phyloP scores from a whole-genome alignment of 2,888 invertebrate species.

The Chirona hameri region DNA sequence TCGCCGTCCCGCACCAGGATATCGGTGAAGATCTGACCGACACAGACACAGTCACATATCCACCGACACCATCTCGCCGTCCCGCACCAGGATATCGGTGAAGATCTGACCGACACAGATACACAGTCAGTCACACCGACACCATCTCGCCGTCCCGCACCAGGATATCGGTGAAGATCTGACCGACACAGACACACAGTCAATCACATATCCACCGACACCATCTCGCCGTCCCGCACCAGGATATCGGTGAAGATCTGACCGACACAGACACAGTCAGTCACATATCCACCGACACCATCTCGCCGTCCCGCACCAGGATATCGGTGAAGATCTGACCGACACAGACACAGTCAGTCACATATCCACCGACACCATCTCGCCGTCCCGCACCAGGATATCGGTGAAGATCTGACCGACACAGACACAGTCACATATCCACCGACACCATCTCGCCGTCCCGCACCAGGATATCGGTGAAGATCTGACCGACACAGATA shows the following conservation, averaged over 20 bases:
- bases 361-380: slow-evolving; percentile 98
- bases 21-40: slow-evolving; percentile 77
- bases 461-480: slow-evolving; percentile 92
- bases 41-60: slow-evolving; percentile 53
- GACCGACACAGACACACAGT: slow-evolving; percentile 27
- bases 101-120: slow-evolving; percentile 60
- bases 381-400: slow-evolving; percentile 93
- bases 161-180: slow-evolving; percentile 92
- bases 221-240: slow-evolving; percentile 97
- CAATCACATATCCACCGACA: slow-evolving; percentile 79
- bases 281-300: slow-evolving; percentile 92
- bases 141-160: slow-evolving; percentile 98
- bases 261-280: background rate
- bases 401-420: slow-evolving; percentile 76
- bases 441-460: slow-evolving; percentile 99
- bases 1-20: slow-evolving; percentile 96
- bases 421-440: slow-evolving; percentile 53
- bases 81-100: slow-evolving; percentile 92
- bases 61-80: slow-evolving; percentile 98
- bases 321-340: slow-evolving; percentile 86
- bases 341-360: no score
- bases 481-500: slow-evolving; percentile 56
- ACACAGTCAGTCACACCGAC: slow-evolving; percentile 60
- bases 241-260: slow-evolving; percentile 92
- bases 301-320: slow-evolving; percentile 93